Evolutionary conservation across 2,797 vertebrate genomes (phyloP).

Genomic region (Diplodus puntazzo): DNA sequence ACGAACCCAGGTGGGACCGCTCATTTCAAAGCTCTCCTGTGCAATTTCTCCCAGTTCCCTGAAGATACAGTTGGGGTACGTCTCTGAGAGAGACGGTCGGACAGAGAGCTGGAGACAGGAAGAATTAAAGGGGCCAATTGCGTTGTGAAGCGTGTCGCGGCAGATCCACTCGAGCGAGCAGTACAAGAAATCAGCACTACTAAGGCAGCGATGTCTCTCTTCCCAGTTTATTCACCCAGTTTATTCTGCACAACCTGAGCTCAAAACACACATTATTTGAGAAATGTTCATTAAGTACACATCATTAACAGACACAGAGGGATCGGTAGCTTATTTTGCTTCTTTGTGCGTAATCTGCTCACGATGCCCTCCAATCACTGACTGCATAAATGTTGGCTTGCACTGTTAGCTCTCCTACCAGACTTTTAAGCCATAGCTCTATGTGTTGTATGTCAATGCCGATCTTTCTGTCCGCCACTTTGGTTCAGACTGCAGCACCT

Average conservation of each 20-base stretch:
- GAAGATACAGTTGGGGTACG: not conserved
- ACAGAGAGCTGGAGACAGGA: slow-evolving; percentile 1
- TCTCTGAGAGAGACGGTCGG: not conserved
- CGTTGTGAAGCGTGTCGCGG: slow-evolving; percentile 37
- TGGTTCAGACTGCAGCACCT: no score
- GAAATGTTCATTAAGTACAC: slow-evolving; percentile 4
- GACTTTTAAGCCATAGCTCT: not conserved
- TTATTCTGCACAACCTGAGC: slow-evolving; percentile 33
- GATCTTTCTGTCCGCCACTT: not conserved
- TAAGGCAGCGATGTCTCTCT: slow-evolving; percentile 4
- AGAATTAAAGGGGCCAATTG: slow-evolving; percentile 26
- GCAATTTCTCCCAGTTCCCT: slow-evolving; percentile 9
- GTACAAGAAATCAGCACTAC: slow-evolving; percentile 28
- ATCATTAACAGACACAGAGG: slow-evolving; percentile 9
- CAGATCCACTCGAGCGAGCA: slow-evolving; percentile 31
- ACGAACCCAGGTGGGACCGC: not conserved
- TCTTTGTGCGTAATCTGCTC: slow-evolving; percentile 4
- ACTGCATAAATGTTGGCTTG: not conserved
- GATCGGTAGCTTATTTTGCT: not conserved
- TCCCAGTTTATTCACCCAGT: slow-evolving; percentile 18
- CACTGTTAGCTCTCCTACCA: not conserved
- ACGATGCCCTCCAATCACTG: not conserved
- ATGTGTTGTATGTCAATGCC: not conserved
- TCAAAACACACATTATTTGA: slow-evolving; percentile 14
- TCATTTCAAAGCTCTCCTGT: not conserved